Percentiles rank a stretch among this genome's conserved stretches.
These are phyloP conservation scores for Xanthostigma xanthostigma DNA, from an alignment of 2,888 invertebrate species.

Conservation along the genomic window DNA sequence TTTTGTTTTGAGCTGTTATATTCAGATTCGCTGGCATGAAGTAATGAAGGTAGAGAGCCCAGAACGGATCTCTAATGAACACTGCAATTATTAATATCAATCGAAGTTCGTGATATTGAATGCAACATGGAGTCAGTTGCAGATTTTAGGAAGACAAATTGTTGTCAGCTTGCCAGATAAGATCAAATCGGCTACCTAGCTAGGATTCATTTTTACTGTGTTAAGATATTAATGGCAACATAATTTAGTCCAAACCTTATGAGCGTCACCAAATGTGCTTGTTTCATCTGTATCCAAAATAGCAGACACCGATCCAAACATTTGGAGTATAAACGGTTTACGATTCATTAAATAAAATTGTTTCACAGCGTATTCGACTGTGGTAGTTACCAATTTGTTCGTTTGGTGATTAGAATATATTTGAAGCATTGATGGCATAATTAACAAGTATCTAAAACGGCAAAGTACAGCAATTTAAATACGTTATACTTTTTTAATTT, in stretches of 20 bases:
- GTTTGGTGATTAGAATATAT: constrained; percentile 97
- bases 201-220: too few species aligned
- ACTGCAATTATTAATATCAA: too few species aligned
- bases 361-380: constrained; percentile 95
- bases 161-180: too few species aligned
- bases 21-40: too few species aligned
- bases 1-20: too few species aligned
- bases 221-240: too few species aligned
- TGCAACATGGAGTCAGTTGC: too few species aligned
- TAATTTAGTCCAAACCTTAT: constrained; percentile 44
- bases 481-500: constrained; percentile 1
- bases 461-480: constrained; percentile 6
- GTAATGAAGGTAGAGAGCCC: too few species aligned
- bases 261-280: constrained; percentile 78
- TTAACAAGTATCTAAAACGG: constrained; percentile 64
- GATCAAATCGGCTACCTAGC: too few species aligned
- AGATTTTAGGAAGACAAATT: too few species aligned
- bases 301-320: constrained; percentile 97
- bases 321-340: constrained; percentile 95
- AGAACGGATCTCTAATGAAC: too few species aligned
- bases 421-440: constrained; percentile 94
- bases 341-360: constrained; percentile 97
- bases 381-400: constrained; percentile 85
- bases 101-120: too few species aligned
- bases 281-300: constrained; percentile 86